These are phyloP conservation scores for Lottia gigantea DNA, from an alignment of 2,888 invertebrate genomes.

Conservation along the genomic window DNA sequence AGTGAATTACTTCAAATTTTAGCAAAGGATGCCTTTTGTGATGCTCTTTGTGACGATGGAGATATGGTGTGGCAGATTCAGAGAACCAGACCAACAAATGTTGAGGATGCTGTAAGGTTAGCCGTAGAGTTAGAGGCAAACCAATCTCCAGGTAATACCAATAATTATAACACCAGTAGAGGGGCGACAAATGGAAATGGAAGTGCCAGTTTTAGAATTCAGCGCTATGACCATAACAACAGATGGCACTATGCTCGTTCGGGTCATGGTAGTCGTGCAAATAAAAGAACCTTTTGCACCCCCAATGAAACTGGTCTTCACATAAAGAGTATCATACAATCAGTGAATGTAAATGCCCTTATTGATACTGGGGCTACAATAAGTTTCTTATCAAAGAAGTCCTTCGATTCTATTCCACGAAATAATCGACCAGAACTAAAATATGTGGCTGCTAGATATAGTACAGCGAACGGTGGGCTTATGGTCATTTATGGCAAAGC, in stretches of 20 bases:
- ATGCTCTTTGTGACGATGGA: neutral
- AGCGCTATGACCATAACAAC: neutral
- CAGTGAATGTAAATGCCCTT: neutral
- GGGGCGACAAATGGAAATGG: too few relatives aligned
- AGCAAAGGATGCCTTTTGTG: neutral
- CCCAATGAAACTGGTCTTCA: constrained; percentile 4
- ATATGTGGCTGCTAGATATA: neutral
- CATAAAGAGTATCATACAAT: neutral
- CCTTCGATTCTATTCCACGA: neutral
- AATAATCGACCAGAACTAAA: neutral
- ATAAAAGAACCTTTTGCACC: neutral
- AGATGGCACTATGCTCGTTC: too few relatives aligned
- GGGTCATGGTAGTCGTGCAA: neutral
- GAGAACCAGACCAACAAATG: neutral
- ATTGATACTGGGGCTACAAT: constrained; percentile 3
- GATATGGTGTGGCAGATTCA: constrained; percentile 6
- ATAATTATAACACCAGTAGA: neutral
- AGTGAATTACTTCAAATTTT: neutral
- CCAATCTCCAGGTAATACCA: too few relatives aligned
- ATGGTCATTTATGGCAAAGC: neutral
- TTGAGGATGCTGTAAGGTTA: neutral
- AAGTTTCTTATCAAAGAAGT: neutral
- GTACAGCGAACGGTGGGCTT: neutral
- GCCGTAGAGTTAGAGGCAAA: neutral
- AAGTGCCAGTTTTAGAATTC: too few relatives aligned